phyloP scores from a whole-genome alignment of 2,797 vertebrate species.

The Ataeniobius toweri region DNA sequence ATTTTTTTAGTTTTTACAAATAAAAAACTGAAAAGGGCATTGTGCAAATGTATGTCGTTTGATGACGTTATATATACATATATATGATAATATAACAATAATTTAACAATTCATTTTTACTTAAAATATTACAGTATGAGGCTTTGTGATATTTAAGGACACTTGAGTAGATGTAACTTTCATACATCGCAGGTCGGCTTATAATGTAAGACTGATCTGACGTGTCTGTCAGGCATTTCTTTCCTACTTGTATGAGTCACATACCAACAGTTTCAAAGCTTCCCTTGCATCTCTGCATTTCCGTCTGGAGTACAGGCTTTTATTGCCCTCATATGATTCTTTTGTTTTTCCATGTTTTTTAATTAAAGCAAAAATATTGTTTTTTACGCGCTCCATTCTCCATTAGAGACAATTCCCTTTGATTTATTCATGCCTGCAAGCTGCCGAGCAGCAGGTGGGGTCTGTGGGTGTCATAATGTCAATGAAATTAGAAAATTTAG shows the following conservation, averaged over 20 bases:
- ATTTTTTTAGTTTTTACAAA: too few species aligned
- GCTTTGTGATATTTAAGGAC: not conserved
- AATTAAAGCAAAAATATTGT: conserved; percentile 30
- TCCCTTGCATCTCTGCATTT: conserved; percentile 14
- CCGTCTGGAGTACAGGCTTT: conserved; percentile 33
- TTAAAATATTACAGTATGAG: not conserved
- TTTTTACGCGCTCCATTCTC: not conserved
- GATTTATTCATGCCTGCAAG: conserved; percentile 71
- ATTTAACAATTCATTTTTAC: not conserved
- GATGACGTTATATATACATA: too few species aligned
- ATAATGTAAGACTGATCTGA: not conserved
- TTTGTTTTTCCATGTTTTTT: conserved; percentile 21
- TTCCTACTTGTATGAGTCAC: not conserved
- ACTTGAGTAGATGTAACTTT: not conserved
- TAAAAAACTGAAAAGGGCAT: too few species aligned
- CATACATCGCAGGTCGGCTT: not conserved
- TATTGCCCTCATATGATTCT: conserved; percentile 55
- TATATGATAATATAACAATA: too few species aligned
- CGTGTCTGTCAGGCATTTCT: not conserved
- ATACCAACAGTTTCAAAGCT: not conserved
- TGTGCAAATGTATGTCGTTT: too few species aligned
- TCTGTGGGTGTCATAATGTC: conserved; percentile 60
- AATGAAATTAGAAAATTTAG: conserved; percentile 63
- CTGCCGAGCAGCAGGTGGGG: conserved; percentile 69
- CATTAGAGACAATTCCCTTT: conserved; percentile 61